Evolutionary conservation across 2,888 invertebrate genomes (phyloP).

Genomic region (Anoncus sp.): DNA sequence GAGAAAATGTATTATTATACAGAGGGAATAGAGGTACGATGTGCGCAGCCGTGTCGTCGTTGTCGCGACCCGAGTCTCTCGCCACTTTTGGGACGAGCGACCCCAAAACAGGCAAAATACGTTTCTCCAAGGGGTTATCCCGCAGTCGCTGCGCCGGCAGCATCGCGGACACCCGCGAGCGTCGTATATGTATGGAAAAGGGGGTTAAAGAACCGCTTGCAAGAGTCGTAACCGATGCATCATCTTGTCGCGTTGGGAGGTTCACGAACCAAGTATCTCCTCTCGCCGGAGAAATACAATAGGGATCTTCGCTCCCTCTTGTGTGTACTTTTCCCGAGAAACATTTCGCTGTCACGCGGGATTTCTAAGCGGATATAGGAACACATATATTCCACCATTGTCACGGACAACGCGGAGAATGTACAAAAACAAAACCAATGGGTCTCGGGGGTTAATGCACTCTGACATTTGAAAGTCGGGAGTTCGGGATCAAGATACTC

Average conservation of each 20-base stretch:
- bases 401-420: conserved; percentile 27
- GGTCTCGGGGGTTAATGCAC: background rate
- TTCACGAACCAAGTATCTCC: conserved; percentile 64
- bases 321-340: conserved; percentile 59
- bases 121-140: conserved; percentile 11
- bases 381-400: conserved; percentile 35
- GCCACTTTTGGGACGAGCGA: conserved; percentile 43
- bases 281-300: conserved; percentile 54
- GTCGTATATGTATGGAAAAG: background rate
- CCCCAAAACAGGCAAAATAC: background rate
- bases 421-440: conserved; percentile 28
- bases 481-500: too few species aligned
- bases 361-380: conserved; percentile 34
- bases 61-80: conserved; percentile 28
- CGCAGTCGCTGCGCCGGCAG: background rate
- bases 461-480: background rate
- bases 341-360: conserved; percentile 57
- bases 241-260: conserved; percentile 81
- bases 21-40: background rate
- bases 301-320: conserved; percentile 42
- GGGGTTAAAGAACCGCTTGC: conserved; percentile 47
- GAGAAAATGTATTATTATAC: conserved; percentile 20
- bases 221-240: conserved; percentile 74
- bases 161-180: background rate
- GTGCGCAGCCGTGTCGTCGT: conserved; percentile 16